A percentile compares a stretch with the other conserved stretches of the same genome.
phyloP scores from a whole-genome alignment of 2,113 vertebrate species.

The Hiodon alosoides region DNA sequence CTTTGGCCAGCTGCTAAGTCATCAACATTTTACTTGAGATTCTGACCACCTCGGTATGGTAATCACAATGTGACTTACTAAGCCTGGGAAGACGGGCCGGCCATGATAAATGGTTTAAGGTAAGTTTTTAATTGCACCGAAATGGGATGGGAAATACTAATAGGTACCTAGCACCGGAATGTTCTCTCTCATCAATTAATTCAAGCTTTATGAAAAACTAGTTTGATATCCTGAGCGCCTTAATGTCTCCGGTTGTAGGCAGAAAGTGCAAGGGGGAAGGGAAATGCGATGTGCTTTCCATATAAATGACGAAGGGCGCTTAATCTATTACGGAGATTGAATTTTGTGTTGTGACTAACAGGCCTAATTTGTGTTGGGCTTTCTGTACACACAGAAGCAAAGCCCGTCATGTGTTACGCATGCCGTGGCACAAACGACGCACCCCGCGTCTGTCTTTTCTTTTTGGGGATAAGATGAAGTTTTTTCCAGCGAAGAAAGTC shows the following conservation, averaged over 20 bases:
- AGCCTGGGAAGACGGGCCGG: conserved; percentile 10
- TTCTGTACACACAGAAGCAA: neutral
- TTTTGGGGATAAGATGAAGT: too few species aligned
- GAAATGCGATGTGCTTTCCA: conserved; percentile 46
- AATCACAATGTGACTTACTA: conserved; percentile 26
- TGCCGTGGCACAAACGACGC: conserved; percentile 11
- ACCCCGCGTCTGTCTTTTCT: too few species aligned
- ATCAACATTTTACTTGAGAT: conserved; percentile 15
- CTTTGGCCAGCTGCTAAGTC: neutral
- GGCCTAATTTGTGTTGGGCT: neutral
- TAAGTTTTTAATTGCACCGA: conserved; percentile 31
- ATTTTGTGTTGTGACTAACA: conserved; percentile 14
- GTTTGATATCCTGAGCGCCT: conserved; percentile 41
- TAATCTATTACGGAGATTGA: conserved; percentile 30
- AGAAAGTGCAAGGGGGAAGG: conserved; percentile 29
- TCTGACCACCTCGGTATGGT: conserved; percentile 12
- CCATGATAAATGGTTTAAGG: conserved; percentile 40
- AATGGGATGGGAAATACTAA: conserved; percentile 27
- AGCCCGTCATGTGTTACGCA: neutral
- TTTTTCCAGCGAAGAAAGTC: too few species aligned
- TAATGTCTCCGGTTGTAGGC: conserved; percentile 44
- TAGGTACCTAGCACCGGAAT: conserved; percentile 27
- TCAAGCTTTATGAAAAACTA: conserved; percentile 46
- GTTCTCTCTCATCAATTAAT: conserved; percentile 45
- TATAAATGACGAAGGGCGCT: conserved; percentile 42